These are phyloP conservation scores for Notolabrus celidotus DNA, from an alignment of 2,797 vertebrate genomes.

Conservation along the genomic window DNA sequence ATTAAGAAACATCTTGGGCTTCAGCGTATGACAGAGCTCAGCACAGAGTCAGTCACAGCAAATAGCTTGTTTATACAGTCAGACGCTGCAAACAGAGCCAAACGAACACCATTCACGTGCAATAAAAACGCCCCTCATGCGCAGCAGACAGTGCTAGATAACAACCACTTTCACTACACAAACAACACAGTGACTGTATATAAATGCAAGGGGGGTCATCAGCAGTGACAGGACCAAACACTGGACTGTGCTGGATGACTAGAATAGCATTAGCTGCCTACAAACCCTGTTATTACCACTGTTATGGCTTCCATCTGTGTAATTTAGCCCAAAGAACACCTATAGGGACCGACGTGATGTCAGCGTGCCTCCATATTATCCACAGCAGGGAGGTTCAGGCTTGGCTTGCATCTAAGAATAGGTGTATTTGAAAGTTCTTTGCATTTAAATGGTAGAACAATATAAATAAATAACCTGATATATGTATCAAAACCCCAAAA, in stretches of 20 bases:
- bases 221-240: not conserved
- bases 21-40: not conserved
- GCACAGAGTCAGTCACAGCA: not conserved
- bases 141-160: slow-evolving; percentile 1
- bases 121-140: slow-evolving; percentile 8
- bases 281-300: not conserved
- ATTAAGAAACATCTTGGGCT: no score
- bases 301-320: not conserved
- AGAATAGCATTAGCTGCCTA: not conserved
- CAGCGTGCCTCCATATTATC: not conserved
- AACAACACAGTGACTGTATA: slow-evolving; percentile 17
- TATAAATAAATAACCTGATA: not conserved
- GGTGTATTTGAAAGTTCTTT: not conserved
- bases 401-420: not conserved
- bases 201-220: slow-evolving; percentile 1
- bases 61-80: slow-evolving; percentile 4
- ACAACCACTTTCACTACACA: slow-evolving; percentile 8
- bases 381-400: not conserved
- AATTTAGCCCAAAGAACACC: not conserved
- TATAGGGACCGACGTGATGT: not conserved
- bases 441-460: not conserved
- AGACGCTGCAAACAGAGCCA: not conserved
- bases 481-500: not conserved
- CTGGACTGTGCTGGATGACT: not conserved
- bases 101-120: slow-evolving; percentile 12